Evolutionary conservation across 2,888 invertebrate genomes (phyloP), one percentile per base, ranked within the genome.

Genomic region (Xestoiulus laeticollis): DNA sequence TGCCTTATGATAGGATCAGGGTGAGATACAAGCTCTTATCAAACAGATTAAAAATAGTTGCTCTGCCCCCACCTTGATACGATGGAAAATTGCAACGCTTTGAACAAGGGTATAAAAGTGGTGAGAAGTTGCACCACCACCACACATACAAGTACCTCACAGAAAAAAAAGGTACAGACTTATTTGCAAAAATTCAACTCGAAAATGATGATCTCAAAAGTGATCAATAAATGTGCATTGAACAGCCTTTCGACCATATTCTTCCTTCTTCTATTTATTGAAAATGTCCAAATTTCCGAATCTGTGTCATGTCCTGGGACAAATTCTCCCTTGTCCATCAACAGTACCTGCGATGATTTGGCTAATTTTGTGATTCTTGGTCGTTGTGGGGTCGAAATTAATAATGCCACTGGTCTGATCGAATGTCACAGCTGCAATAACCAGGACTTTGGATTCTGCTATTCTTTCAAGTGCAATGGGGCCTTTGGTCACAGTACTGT

Each of bases 331-430:
- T n/a, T n/a, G n/a, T n/a, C n/a, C n/a, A n/a, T n/a, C n/a, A n/a
- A n/a, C n/a, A n/a, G n/a, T n/a, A 38, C 83, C 19, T 83, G 83
- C 38, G 83, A 83, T 3, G 32, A 83, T n/a, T n/a, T 83, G 83
- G 12, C 2, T 12, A 14, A 83, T 32, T 83, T 6, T n/a, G 5
- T 19, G 16, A 38, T 83, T 32, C 16, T 83, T 14, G 83, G 83
- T 3, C 83, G 83, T 33, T 83, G 83, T n/a, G 59, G 8, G n/a
- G 59, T 59, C n/a, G n/a, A n/a, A 59, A n/a, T 59, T 22, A n/a
- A 59, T 3, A 2, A 59, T 19, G n/a, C 2, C 59, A 30, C n/a
- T 22, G 82, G 30, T 22, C 22, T 32, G 16, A 22, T 59, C 59
- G n/a, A 48, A 16, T 48, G 48, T 14, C 48, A 48, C 48, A 10